Base-by-base conservation (phyloP, 2,113 vertebrate genomes). In the Alces alces region DNA sequence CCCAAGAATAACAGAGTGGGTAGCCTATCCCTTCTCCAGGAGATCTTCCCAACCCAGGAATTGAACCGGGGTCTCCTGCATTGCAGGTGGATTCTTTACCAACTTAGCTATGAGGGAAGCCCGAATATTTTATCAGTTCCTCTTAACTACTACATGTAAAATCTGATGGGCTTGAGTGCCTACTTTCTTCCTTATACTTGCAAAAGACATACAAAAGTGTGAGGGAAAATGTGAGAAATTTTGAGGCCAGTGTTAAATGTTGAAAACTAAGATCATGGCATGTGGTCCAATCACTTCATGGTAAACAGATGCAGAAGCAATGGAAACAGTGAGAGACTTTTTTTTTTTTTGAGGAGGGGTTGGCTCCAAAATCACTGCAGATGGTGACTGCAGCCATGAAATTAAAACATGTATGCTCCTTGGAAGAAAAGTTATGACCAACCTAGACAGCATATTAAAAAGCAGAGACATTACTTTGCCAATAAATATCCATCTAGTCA, bases 31-130 rank as follows among this genome's bases (percentile, higher is more conserved):
- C n/a, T 36, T 70, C 64, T 70, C 17, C 16, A 70, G 64, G n/a
- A n/a, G 64, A 70, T 19, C n/a, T 70, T 70, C 64, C 17, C 17
- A n/a, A 70, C n/a, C 17, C 19, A 36, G 64, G 64, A n/a, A 19
- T 36, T 0, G 0, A 21, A 70, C 17, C 4, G n/a, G 21, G 64
- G n/a, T 36, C 19, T 70, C n/a, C n/a, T 1, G 0, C n/a, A 70
- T 36, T 70, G n/a, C 17, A 66, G n/a, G n/a, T 0, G 0, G 17
- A 70, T 70, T 36, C 17, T 70, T 70, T 70, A 36, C 64, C 64
- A 36, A 70, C n/a, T 66, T 66, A 66, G 64, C 17, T 70, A 36
- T 36, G 17, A 70, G 17, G n/a, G n/a, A 36, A 36, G 64, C 64
- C 64, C 17, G 2, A 21, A 21, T 70, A 36, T 11, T 36, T 36